Percentiles rank a stretch among this genome's conserved stretches.
Evolutionary conservation across 1,140 invertebrate genomes (phyloP).

Genomic region (Euura lappo): DNA sequence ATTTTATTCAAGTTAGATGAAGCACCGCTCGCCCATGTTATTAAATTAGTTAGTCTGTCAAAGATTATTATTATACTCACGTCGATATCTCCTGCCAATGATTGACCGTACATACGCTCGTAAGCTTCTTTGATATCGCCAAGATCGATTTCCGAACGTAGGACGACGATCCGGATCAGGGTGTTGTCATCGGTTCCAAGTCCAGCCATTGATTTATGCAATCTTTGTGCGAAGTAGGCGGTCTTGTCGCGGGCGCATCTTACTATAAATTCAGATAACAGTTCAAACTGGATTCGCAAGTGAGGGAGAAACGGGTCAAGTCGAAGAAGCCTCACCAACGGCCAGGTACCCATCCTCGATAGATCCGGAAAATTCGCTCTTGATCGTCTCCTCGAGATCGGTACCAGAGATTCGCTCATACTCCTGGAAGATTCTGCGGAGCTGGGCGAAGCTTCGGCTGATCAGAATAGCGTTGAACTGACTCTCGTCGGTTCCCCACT

Average conservation of each 20-base stretch:
- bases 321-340: constrained; percentile 69
- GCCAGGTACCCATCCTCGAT: constrained; percentile 85
- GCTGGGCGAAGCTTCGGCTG: constrained; percentile 80
- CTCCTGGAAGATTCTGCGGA: constrained; percentile 81
- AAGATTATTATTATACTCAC: constrained; percentile 58
- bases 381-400: constrained; percentile 85
- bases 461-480: constrained; percentile 84
- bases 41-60: too few species aligned
- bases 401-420: constrained; percentile 79
- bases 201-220: constrained; percentile 88
- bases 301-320: constrained; percentile 16
- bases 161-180: constrained; percentile 85
- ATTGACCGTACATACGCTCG: constrained; percentile 78
- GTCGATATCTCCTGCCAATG: constrained; percentile 79
- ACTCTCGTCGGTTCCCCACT: constrained; percentile 89
- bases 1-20: too few species aligned
- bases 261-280: constrained; percentile 60
- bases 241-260: constrained; percentile 84
- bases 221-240: constrained; percentile 86
- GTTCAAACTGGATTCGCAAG: constrained; percentile 25
- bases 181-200: constrained; percentile 85
- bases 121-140: constrained; percentile 85
- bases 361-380: constrained; percentile 86
- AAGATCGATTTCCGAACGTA: constrained; percentile 88
- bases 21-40: too few species aligned